Evolutionary conservation across 2,113 vertebrate species (phyloP).

Genomic region (Dicaeum eximium): DNA sequence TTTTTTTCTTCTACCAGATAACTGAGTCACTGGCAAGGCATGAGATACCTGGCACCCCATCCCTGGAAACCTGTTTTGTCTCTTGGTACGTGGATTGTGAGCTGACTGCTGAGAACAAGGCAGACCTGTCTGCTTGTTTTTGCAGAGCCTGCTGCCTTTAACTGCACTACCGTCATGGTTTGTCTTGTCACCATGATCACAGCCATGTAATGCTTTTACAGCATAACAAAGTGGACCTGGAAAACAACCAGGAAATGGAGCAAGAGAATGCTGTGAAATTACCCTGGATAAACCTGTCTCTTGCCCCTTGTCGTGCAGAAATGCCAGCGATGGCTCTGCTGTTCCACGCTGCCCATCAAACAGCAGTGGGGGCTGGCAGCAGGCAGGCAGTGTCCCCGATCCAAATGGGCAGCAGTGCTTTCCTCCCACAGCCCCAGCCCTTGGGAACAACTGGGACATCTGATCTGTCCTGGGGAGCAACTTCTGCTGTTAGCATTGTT

Average conservation of each 20-base stretch:
- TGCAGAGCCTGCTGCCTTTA: neutral
- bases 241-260: slow-evolving; percentile 14
- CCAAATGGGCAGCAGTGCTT: neutral
- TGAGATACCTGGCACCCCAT: neutral
- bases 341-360: fast-evolving
- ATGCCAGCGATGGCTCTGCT: neutral
- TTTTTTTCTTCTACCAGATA: neutral
- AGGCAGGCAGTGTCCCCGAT: neutral
- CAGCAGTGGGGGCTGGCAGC: neutral
- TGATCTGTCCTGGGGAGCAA: neutral
- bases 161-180: neutral
- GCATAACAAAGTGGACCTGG: neutral
- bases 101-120: neutral
- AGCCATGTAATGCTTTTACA: neutral
- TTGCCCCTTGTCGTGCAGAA: neutral
- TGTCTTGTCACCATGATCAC: slow-evolving; percentile 33
- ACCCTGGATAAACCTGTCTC: neutral
- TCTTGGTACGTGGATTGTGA: neutral
- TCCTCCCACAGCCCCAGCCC: neutral
- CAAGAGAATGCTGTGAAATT: neutral
- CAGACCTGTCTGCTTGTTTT: neutral
- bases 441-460: fast-evolving
- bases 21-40: neutral
- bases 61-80: neutral
- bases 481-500: neutral